These are phyloP conservation scores for Schlechtendalia chinensis DNA, from an alignment of 1,140 invertebrate genomes.

Conservation along the genomic window DNA sequence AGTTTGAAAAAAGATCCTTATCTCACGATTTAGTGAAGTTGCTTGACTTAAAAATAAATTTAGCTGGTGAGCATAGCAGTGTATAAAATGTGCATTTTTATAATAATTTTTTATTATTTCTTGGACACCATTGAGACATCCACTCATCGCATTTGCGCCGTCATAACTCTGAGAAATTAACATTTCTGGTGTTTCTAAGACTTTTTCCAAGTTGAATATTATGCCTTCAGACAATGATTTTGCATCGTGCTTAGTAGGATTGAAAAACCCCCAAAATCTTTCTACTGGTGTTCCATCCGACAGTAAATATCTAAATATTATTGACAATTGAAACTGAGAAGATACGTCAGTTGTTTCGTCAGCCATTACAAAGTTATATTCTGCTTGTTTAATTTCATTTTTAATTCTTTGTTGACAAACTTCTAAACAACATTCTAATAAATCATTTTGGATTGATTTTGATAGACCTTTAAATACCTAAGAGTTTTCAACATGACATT, in stretches of 20 bases:
- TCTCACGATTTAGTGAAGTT: background rate
- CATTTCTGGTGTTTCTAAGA: constrained; percentile 51
- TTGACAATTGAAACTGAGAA: background rate
- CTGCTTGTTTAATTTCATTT: background rate
- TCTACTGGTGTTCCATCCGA: background rate
- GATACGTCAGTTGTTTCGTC: background rate
- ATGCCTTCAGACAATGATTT: constrained; percentile 55
- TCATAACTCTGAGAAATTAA: constrained; percentile 50
- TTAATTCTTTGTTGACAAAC: too few relatives aligned
- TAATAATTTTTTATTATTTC: constrained; percentile 2
- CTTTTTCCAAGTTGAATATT: constrained; percentile 53
- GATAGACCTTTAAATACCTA: constrained; percentile 28
- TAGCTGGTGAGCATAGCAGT: background rate
- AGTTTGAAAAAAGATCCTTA: background rate
- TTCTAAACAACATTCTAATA: too few relatives aligned
- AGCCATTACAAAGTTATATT: background rate
- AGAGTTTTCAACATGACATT: constrained; percentile 53
- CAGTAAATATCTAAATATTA: background rate
- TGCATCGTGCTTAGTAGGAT: constrained; percentile 51
- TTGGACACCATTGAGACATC: constrained; percentile 38
- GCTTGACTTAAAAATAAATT: background rate
- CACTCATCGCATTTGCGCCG: constrained; percentile 42
- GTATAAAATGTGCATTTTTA: background rate
- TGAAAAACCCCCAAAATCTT: background rate
- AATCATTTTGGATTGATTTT: too few relatives aligned